Conservation (phyloP, 2,888 invertebrate species). For the Rhaphigaster nebulosa region DNA sequence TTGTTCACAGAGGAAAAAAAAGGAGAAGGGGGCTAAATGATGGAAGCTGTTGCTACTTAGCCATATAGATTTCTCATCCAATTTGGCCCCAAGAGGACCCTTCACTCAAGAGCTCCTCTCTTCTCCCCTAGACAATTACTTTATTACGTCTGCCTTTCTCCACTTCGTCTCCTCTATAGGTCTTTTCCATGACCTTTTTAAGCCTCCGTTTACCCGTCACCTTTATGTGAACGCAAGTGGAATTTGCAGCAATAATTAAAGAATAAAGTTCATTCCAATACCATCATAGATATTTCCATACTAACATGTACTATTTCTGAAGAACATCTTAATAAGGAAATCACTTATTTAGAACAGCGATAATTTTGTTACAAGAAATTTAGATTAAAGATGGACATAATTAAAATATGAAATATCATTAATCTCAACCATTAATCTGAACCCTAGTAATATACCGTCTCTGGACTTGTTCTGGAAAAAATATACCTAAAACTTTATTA, state of each 20-base stretch:
- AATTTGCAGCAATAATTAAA: neutral
- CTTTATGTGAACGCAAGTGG: neutral
- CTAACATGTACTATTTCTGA: too few relatives aligned
- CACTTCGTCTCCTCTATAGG: neutral
- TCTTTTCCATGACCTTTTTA: neutral
- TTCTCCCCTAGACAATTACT: slow-evolving; percentile 58
- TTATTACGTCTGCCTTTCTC: slow-evolving; percentile 52
- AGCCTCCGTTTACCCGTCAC: neutral
- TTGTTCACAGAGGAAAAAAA: neutral
- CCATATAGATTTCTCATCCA: slow-evolving; percentile 61
- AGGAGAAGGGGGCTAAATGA: slow-evolving; percentile 29
- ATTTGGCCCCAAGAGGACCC: slow-evolving; percentile 51
- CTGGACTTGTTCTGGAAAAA: too few relatives aligned
- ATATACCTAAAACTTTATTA: too few relatives aligned
- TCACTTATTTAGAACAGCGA: too few relatives aligned
- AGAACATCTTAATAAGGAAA: too few relatives aligned
- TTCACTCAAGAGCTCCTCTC: slow-evolving; percentile 50
- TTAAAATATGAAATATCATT: too few relatives aligned
- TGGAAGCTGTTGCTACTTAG: slow-evolving; percentile 54
- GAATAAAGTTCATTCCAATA: neutral
- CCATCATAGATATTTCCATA: too few relatives aligned
- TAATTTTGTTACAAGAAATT: too few relatives aligned
- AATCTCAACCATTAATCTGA: too few relatives aligned
- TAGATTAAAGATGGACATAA: too few relatives aligned
- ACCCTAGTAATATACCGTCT: too few relatives aligned